Conservation (phyloP, 2,888 invertebrate genomes). For the Ormyrus pomaceus region DNA sequence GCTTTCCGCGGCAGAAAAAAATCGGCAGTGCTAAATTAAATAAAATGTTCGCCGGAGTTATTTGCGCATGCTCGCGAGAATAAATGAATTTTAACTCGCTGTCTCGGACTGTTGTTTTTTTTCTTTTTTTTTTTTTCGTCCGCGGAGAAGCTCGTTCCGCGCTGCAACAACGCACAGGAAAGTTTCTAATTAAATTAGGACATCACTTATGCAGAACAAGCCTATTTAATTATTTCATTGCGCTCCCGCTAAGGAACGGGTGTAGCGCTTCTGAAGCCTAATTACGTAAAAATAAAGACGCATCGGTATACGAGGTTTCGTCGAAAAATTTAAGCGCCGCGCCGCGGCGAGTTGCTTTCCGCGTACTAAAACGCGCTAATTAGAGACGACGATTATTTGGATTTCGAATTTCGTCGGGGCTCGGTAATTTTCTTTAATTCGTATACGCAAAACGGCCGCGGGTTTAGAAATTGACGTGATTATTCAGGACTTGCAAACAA, state of each 20-base stretch:
- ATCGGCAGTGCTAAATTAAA: constrained; percentile 37
- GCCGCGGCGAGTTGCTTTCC: too few species aligned
- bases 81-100: constrained; percentile 13
- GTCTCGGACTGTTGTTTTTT: not conserved
- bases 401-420: too few species aligned
- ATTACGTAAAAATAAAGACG: too few species aligned
- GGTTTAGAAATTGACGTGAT: too few species aligned
- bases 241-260: not conserved
- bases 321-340: too few species aligned
- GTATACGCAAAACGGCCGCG: too few species aligned
- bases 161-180: not conserved
- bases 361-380: too few species aligned
- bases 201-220: constrained; percentile 24
- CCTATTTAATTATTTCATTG: constrained; percentile 21
- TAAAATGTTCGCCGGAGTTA: not conserved
- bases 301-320: too few species aligned
- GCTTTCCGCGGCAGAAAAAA: not conserved
- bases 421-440: too few species aligned
- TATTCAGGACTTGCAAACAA: not conserved
- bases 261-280: too few species aligned
- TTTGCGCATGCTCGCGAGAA: not conserved
- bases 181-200: constrained; percentile 32
- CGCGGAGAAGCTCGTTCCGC: too few species aligned
- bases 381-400: too few species aligned
- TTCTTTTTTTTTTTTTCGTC: not conserved